phyloP scores from a whole-genome alignment of 1,140 invertebrate species.

The Drosophila nannoptera region DNA sequence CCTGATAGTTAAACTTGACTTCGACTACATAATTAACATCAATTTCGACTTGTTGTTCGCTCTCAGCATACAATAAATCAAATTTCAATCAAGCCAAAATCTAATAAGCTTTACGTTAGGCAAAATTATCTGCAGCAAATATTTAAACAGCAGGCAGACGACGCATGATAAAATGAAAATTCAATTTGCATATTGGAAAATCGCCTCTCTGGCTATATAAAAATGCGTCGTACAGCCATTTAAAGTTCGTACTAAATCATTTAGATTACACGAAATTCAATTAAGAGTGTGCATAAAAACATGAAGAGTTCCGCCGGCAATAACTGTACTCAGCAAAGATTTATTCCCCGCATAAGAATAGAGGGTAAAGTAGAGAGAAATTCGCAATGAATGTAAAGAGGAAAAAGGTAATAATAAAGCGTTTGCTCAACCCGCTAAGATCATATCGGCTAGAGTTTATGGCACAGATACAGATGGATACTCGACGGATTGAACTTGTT shows the following conservation, averaged over 20 bases:
- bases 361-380: constrained; percentile 12
- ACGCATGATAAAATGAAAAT: too few species aligned
- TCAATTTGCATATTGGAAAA: too few species aligned
- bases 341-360: constrained; percentile 6
- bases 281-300: not conserved
- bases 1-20: constrained; percentile 42
- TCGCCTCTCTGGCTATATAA: too few species aligned
- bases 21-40: constrained; percentile 68
- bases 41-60: constrained; percentile 48
- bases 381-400: constrained; percentile 19
- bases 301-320: not conserved
- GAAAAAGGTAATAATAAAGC: not conserved
- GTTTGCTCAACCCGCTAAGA: constrained; percentile 2
- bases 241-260: not conserved
- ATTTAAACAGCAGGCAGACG: constrained; percentile 9
- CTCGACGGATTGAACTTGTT: constrained; percentile 27
- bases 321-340: constrained; percentile 22
- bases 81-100: constrained; percentile 51
- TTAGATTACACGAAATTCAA: not conserved
- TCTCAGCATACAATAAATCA: constrained; percentile 38
- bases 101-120: constrained; percentile 49
- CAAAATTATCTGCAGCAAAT: constrained; percentile 5
- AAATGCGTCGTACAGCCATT: too few species aligned
- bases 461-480: constrained; percentile 14
- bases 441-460: not conserved